Evolutionary conservation across 1,140 invertebrate species (phyloP).

Genomic region (Augochlora pura): DNA sequence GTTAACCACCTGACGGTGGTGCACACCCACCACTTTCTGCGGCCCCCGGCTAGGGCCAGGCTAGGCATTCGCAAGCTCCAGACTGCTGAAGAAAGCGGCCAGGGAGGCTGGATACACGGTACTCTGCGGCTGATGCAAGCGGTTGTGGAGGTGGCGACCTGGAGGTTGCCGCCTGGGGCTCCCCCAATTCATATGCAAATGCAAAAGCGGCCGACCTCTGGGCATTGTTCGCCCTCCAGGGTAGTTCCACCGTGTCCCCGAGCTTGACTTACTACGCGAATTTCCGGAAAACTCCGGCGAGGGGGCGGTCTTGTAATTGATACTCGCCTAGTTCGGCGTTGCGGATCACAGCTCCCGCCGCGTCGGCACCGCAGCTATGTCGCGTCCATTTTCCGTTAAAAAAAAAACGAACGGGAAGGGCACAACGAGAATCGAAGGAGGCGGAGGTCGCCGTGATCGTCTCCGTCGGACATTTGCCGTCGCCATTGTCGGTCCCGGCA

Average conservation of each 20-base stretch:
- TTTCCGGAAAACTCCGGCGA: conserved; percentile 77
- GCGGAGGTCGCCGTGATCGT: conserved; percentile 31
- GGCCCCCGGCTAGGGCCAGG: background rate
- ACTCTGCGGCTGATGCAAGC: conserved; percentile 25
- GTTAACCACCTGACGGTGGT: conserved; percentile 38
- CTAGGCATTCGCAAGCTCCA: background rate
- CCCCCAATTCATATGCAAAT: conserved; percentile 79
- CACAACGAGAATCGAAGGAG: conserved; percentile 19
- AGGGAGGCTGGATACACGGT: background rate
- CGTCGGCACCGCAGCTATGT: too few relatives aligned
- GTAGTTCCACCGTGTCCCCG: conserved; percentile 69
- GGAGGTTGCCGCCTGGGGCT: conserved; percentile 25
- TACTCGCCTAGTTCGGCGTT: conserved; percentile 64
- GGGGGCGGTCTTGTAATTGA: conserved; percentile 75
- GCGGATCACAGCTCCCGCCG: conserved; percentile 18
- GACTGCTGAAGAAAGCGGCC: background rate
- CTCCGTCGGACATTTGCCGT: conserved; percentile 46
- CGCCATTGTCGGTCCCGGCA: conserved; percentile 52
- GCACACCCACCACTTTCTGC: conserved; percentile 31
- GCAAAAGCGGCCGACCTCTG: conserved; percentile 69
- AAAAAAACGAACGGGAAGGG: background rate
- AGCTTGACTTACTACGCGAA: conserved; percentile 79
- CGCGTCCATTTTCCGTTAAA: background rate
- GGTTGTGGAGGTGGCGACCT: conserved; percentile 36
- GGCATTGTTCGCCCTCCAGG: conserved; percentile 73